phyloP scores from a whole-genome alignment of 30 jellyfish, hydroid and myxozoan genomes.

The Pseudorhiza aurosa region DNA sequence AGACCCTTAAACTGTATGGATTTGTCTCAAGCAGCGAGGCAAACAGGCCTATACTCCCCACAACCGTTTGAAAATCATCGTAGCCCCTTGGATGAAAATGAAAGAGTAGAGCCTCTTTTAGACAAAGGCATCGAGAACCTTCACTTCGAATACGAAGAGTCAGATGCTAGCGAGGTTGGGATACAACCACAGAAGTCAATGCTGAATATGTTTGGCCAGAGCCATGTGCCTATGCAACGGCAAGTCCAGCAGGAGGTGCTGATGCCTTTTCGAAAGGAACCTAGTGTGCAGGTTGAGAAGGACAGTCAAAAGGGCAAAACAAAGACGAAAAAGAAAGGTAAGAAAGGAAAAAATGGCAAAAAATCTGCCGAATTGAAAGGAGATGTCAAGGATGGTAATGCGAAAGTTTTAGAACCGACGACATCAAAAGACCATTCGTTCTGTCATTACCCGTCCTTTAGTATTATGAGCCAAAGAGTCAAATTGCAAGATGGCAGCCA shows the following conservation, averaged over 20 bases:
- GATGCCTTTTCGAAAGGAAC: background rate
- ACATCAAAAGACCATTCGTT: background rate
- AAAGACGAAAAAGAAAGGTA: background rate
- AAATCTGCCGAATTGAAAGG: background rate
- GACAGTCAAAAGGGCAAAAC: background rate
- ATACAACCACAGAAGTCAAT: background rate
- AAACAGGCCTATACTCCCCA: background rate
- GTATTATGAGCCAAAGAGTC: background rate
- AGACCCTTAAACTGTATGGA: no score
- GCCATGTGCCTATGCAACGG: background rate
- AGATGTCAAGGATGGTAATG: background rate
- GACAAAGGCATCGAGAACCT: constrained; percentile 20
- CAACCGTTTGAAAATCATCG: background rate
- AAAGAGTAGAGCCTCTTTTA: constrained; percentile 7
- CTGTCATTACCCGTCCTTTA: background rate
- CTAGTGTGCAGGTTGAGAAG: background rate
- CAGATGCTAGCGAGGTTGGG: constrained; percentile 10
- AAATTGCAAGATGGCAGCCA: background rate
- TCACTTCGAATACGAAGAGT: background rate
- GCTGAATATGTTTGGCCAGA: background rate
- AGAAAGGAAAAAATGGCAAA: background rate
- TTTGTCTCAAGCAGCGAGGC: no score
- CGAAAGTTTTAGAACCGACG: background rate
- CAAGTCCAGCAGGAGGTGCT: background rate
- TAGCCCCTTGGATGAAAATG: background rate